phyloP scores from a whole-genome alignment of 2,797 vertebrate species.

The Chaetophractus vellerosus region DNA sequence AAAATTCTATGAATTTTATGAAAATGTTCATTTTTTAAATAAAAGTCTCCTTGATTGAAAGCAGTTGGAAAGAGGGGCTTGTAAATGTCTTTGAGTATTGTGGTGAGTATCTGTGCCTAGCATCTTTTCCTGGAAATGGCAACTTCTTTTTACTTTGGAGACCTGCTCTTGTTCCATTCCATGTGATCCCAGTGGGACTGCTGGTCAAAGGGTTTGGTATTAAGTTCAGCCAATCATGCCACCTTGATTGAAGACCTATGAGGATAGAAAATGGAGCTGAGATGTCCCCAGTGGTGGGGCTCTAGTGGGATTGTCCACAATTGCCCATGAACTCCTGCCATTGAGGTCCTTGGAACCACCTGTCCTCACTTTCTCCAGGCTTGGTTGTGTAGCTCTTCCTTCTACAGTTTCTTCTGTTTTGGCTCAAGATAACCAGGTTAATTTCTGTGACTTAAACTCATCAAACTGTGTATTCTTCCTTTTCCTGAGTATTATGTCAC shows the following conservation, averaged over 20 bases:
- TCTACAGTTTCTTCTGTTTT: not conserved
- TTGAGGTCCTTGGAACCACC: not conserved
- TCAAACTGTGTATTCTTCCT: no score
- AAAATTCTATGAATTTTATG: not conserved
- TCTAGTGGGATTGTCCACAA: not conserved
- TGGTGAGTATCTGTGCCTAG: not conserved
- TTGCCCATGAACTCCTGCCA: not conserved
- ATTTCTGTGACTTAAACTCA: not conserved
- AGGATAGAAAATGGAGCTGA: not conserved
- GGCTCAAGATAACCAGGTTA: not conserved
- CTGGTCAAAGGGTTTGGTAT: not conserved
- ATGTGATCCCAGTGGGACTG: not conserved
- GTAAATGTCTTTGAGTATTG: not conserved
- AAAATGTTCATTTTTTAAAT: not conserved
- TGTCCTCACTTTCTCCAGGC: not conserved
- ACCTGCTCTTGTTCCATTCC: not conserved
- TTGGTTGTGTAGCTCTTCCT: no score
- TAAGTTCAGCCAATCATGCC: not conserved
- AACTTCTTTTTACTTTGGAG: not conserved
- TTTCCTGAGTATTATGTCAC: not conserved
- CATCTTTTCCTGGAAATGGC: not conserved
- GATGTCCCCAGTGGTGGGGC: not conserved
- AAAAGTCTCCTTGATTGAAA: not conserved
- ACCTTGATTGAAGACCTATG: not conserved
- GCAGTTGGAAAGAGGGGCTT: not conserved